Conservation (phyloP, 2,113 vertebrate genomes). For the Gymnorhina tibicen region DNA sequence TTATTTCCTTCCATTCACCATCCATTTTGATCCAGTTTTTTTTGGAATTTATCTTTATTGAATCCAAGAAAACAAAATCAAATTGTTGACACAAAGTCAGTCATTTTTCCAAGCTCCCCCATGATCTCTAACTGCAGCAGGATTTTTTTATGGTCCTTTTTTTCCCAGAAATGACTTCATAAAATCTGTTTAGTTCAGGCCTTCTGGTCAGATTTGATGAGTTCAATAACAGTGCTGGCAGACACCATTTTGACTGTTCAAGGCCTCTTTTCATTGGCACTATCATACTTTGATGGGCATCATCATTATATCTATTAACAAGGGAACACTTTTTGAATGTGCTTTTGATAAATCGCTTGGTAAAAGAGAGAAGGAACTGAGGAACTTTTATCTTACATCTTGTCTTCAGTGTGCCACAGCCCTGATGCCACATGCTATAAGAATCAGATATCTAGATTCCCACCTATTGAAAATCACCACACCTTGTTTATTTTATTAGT, state of each 20-base stretch:
- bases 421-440: not conserved
- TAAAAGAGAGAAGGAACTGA: not conserved
- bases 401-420: not conserved
- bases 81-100: conserved; percentile 7
- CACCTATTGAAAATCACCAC: not conserved
- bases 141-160: not conserved
- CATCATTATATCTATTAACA: not conserved
- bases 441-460: not conserved
- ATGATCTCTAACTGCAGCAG: not conserved
- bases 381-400: not conserved
- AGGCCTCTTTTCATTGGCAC: not conserved
- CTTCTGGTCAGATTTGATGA: not conserved
- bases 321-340: not conserved
- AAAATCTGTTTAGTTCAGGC: not conserved
- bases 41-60: not conserved
- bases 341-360: not conserved
- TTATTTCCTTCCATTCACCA: not conserved
- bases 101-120: not conserved
- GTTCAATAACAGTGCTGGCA: not conserved
- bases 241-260: not conserved
- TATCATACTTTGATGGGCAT: not conserved
- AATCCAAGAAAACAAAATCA: not conserved
- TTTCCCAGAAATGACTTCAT: not conserved
- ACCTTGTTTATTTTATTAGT: not conserved
- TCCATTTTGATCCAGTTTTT: not conserved